Conservation (phyloP, 2,113 vertebrate species). For the Syrmaticus mikado region DNA sequence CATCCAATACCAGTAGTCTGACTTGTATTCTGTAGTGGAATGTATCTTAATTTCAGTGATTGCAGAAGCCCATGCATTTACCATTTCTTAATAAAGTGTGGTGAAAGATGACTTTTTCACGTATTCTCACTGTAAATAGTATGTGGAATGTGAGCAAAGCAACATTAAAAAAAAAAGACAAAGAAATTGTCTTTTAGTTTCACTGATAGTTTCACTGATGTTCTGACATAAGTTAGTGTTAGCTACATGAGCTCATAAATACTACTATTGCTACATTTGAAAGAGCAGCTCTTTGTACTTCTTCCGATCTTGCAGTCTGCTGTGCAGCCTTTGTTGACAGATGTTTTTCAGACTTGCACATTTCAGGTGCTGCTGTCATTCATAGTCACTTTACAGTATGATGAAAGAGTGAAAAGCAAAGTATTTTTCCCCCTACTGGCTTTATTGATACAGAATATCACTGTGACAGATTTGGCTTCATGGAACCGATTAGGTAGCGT, state of each 20-base stretch:
- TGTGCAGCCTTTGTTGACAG: background rate
- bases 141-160: background rate
- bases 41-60: accelerated
- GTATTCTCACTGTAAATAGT: accelerated
- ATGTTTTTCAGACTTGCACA: background rate
- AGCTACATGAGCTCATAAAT: background rate
- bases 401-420: background rate
- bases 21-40: accelerated
- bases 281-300: background rate
- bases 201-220: background rate
- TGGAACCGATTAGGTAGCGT: no score
- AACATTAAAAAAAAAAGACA: background rate
- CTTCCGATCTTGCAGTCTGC: background rate
- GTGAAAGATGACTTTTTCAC: accelerated
- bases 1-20: background rate
- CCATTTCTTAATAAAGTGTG: background rate
- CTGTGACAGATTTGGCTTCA: background rate
- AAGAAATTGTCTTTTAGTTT: background rate
- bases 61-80: background rate
- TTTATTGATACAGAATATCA: background rate
- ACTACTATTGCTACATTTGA: accelerated
- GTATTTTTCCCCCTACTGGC: background rate
- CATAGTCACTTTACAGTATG: background rate
- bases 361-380: background rate
- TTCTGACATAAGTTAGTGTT: background rate